A percentile compares a stretch with the other conserved stretches of the same genome.
These are phyloP conservation scores for Asbolus verrucosus DNA, from an alignment of 1,140 invertebrate genomes.

Conservation along the genomic window DNA sequence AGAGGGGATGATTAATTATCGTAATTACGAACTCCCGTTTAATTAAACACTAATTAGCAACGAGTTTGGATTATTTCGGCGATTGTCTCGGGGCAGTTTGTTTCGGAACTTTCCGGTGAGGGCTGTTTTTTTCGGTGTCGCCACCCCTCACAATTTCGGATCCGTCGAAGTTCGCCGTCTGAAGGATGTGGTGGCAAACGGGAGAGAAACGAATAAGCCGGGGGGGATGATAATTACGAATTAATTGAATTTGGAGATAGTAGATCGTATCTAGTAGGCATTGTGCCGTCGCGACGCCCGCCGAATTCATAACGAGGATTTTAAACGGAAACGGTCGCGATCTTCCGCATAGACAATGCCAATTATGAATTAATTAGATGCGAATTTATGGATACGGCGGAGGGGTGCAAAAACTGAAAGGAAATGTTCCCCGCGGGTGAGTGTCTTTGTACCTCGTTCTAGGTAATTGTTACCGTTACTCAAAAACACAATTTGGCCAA, in stretches of 20 bases:
- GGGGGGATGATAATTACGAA: constrained; percentile 33
- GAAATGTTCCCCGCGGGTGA: too few species aligned
- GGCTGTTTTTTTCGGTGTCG: background rate
- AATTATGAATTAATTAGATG: constrained; percentile 9
- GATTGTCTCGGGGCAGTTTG: constrained; percentile 8
- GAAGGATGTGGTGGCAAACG: too few species aligned
- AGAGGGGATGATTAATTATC: constrained; percentile 31
- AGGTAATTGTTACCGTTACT: too few species aligned
- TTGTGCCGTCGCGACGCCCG: background rate
- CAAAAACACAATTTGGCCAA: too few species aligned
- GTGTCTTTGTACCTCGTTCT: too few species aligned
- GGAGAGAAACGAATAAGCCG: background rate
- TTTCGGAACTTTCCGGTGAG: background rate
- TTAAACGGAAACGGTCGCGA: background rate
- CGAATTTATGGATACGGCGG: constrained; percentile 4
- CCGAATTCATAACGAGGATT: constrained; percentile 1
- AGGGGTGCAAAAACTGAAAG: background rate
- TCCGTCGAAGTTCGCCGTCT: too few species aligned
- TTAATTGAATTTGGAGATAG: constrained; percentile 32
- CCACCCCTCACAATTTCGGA: too few species aligned
- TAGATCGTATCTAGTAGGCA: constrained; percentile 12
- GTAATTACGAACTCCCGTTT: constrained; percentile 20
- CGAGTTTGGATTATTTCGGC: constrained; percentile 8
- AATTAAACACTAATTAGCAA: constrained; percentile 32
- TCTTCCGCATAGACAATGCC: constrained; percentile 19